Conservation (phyloP, 2,797 vertebrate species). For the Mormyrus proboscirostris region DNA sequence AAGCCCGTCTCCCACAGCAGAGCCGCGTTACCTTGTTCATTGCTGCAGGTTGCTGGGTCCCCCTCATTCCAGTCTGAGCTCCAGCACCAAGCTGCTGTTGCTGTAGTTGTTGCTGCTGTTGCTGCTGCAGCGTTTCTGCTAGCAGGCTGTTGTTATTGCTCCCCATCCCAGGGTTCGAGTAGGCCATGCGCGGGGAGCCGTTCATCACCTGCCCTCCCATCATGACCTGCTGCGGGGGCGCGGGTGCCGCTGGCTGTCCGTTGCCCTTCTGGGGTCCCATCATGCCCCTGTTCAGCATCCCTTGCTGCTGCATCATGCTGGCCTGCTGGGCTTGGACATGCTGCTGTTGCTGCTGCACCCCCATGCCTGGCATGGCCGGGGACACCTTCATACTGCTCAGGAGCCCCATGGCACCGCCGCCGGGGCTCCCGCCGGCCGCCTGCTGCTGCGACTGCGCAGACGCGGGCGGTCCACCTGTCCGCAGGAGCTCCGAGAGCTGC, state of each 20-base stretch:
- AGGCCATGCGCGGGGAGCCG: constrained; percentile 83
- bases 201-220: constrained; percentile 93
- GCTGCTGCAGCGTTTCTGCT: constrained; percentile 78
- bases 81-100: constrained; percentile 74
- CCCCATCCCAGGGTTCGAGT: constrained; percentile 73
- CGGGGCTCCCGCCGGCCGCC: constrained; percentile 48
- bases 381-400: constrained; percentile 79
- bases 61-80: constrained; percentile 70
- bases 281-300: constrained; percentile 75
- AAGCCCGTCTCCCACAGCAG: background rate
- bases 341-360: constrained; percentile 50
- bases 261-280: constrained; percentile 75
- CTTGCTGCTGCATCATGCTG: constrained; percentile 59
- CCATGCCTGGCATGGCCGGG: constrained; percentile 72
- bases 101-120: constrained; percentile 50
- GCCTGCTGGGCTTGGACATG: constrained; percentile 38
- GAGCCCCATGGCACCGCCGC: constrained; percentile 66
- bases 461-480: constrained; percentile 62
- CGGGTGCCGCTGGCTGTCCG: constrained; percentile 46
- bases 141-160: constrained; percentile 73
- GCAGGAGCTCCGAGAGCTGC: constrained; percentile 90
- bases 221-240: constrained; percentile 60
- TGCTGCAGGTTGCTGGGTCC: constrained; percentile 73
- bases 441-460: constrained; percentile 26
- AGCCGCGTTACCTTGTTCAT: constrained; percentile 65